Base-by-base conservation (phyloP, 2,113 vertebrate genomes). In the Chlamydotis undulata region DNA sequence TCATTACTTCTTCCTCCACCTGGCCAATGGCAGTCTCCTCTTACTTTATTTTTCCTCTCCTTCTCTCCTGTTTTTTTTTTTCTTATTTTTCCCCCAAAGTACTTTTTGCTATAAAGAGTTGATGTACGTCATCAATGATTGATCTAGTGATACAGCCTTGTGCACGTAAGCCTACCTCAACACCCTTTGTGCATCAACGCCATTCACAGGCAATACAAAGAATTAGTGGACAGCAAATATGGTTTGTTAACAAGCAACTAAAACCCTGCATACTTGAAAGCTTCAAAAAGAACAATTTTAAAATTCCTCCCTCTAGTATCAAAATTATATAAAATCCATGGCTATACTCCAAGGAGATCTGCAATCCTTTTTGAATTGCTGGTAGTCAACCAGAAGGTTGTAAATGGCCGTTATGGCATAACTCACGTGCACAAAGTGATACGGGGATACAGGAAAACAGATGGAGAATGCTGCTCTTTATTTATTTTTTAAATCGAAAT, bases 161-260 rank as follows among this genome's bases (percentile, higher is more conserved):
- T 29, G 41, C 45, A 16, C 1, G 0, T 22, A 57, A 84, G 26
- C 0, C 0, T 61, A 12, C 22, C 23, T 6, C 74, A 74, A 6
- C 19, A 39, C 9, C 21, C 39, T 37, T 23, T 17, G 37, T 11
- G 26, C 43, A 59, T 15, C 15, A 43, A 23, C 0, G 2, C 7
- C 14, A 47, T 61, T 59, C 49, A 84, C 13, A n/a, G 2, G 2
- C 33, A 53, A 61, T 6, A 25, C 33, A 74, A 68, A 83, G 14
- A 53, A 86, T 31, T 35, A 79, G 16, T 3, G 23, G 49, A 71
- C 21, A 49, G 33, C 6, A 83, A 64, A 69, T 41, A 65, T 0
- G 2, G 55, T 52, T 81, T 83, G 22, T 47, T 67, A 49, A 63
- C 2, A 56, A 29, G 47, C 29, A 69, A 35, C 33, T 64, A 80